Percentiles rank a stretch among this genome's conserved stretches.
These are phyloP conservation scores for Fukomys damarensis DNA, from an alignment of 2,113 vertebrate genomes.

Conservation along the genomic window DNA sequence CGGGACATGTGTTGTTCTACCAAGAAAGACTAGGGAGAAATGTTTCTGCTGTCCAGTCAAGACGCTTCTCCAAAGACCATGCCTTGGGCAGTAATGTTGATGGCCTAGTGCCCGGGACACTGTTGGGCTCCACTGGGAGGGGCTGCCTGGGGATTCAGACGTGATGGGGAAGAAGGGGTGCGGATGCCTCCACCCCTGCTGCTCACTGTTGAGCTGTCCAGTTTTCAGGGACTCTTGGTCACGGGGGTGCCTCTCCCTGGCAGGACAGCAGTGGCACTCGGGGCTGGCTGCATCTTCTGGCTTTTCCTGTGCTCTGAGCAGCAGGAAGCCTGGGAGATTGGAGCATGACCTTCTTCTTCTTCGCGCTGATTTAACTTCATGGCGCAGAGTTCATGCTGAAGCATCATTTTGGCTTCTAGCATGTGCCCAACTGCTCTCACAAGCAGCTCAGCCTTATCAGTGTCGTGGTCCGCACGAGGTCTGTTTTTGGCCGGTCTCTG, in stretches of 20 bases:
- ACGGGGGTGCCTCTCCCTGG: background rate
- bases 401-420: slow-evolving; percentile 23
- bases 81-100: background rate
- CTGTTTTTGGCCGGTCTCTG: background rate
- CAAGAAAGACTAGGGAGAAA: background rate
- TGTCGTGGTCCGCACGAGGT: background rate
- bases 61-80: background rate
- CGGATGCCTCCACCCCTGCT: background rate
- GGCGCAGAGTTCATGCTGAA: background rate
- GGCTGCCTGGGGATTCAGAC: background rate
- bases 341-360: background rate
- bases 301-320: background rate
- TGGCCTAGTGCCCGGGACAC: background rate
- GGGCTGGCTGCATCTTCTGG: no score
- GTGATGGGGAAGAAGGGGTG: rapidly evolving
- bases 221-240: background rate
- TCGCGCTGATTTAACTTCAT: background rate
- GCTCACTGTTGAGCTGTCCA: background rate
- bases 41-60: background rate
- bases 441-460: background rate
- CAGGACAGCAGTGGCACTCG: background rate
- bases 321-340: background rate
- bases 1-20: background rate
- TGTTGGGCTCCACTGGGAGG: background rate
- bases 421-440: slow-evolving; percentile 42